A percentile compares a stretch with the other conserved stretches of the same genome.
These are phyloP conservation scores for Tragulus kanchil DNA, from an alignment of 2,113 vertebrate genomes.

Conservation along the genomic window DNA sequence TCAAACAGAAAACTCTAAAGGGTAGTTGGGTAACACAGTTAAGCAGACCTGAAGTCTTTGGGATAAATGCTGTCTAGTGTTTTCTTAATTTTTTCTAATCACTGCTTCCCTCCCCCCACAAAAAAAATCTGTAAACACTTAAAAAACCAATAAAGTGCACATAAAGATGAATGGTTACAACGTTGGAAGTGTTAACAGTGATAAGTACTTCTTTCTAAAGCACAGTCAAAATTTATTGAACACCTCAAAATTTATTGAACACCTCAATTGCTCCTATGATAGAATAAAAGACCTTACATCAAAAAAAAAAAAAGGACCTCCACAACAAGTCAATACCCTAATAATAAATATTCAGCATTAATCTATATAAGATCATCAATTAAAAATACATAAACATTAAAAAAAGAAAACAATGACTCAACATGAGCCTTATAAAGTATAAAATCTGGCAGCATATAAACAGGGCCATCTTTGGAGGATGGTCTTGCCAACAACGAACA, in stretches of 20 bases:
- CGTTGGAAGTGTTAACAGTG: not conserved
- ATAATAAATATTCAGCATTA: not conserved
- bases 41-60: not conserved
- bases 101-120: not conserved
- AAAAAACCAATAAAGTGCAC: slow-evolving; percentile 1
- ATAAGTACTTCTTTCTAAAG: not conserved
- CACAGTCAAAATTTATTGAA: not conserved
- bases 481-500: not conserved
- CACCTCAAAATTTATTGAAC: not conserved
- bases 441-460: not conserved
- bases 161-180: not conserved
- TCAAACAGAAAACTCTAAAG: not conserved
- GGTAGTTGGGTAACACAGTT: not conserved
- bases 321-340: not conserved
- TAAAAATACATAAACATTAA: too few species aligned
- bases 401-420: not conserved
- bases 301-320: not conserved
- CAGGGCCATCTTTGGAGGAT: not conserved
- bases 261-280: not conserved
- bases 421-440: not conserved
- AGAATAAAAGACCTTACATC: not conserved
- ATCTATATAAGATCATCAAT: not conserved
- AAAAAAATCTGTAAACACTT: not conserved
- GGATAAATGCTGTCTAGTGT: not conserved
- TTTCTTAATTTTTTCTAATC: not conserved